These are phyloP conservation scores for Dendrolimus houi DNA, from an alignment of 2,888 invertebrate genomes.

Conservation along the genomic window DNA sequence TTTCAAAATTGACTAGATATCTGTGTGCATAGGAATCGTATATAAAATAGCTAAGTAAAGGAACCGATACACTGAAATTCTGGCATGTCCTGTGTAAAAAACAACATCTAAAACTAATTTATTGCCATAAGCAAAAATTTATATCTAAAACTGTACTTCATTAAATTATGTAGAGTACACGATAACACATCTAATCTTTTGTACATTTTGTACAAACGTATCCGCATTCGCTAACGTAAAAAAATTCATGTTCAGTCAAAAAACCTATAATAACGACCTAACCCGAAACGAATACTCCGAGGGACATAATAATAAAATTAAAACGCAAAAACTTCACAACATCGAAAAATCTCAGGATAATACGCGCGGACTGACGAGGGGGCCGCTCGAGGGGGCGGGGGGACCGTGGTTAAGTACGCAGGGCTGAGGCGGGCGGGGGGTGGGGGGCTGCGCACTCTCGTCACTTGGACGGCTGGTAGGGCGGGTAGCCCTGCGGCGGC, in stretches of 20 bases:
- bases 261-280: slow-evolving; percentile 38
- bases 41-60: slow-evolving; percentile 70
- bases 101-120: slow-evolving; percentile 49
- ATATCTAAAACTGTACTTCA: slow-evolving; percentile 59
- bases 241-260: slow-evolving; percentile 50
- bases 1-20: slow-evolving; percentile 76
- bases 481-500: slow-evolving; percentile 63
- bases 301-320: slow-evolving; percentile 32
- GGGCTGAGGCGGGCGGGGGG: slow-evolving; percentile 6
- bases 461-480: slow-evolving; percentile 70
- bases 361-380: neutral
- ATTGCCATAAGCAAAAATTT: slow-evolving; percentile 61
- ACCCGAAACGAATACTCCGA: slow-evolving; percentile 32
- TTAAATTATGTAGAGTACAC: slow-evolving; percentile 62
- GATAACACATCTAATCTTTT: slow-evolving; percentile 58
- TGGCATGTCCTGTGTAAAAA: slow-evolving; percentile 60
- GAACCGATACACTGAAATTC: slow-evolving; percentile 70
- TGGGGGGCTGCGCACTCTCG: slow-evolving; percentile 25
- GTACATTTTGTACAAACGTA: slow-evolving; percentile 69
- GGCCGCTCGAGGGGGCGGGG: neutral
- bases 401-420: slow-evolving; percentile 11
- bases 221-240: slow-evolving; percentile 46
- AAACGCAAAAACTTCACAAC: slow-evolving; percentile 33
- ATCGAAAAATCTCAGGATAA: slow-evolving; percentile 38
- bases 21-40: slow-evolving; percentile 75